Evolutionary conservation across 2,888 invertebrate species (phyloP), one percentile per base, ranked within the genome.

Genomic region (Noctua janthina): DNA sequence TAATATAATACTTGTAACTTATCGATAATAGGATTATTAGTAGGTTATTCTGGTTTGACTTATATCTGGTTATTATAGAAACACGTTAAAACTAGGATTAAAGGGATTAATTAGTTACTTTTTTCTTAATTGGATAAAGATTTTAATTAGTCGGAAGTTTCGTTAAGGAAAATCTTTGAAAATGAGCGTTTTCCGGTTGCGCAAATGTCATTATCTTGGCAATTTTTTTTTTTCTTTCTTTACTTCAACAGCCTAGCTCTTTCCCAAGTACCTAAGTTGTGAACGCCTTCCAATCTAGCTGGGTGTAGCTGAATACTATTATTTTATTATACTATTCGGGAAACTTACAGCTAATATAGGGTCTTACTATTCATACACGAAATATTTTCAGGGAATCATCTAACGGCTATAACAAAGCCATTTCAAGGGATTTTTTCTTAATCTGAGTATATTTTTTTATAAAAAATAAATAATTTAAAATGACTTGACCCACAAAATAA

Each of bases 121-220:
- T 43, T 71, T 51, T 64, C 51, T 66, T 77, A 66, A 70, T 78
- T 23, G 23, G 51, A 8, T 15, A 43, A 23, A 51, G 49, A 10
- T 23, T 59, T 54, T 64, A 76, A 70, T 70, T 39, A 66, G 10
- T 35, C n/a, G 0, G 39, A 43, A 46, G 13, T 39, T 56, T 59
- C 8, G 10, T 20, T 29, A 17, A n/a, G 17, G 43, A 78, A 64
- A 76, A 62, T 69, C 15, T 74, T 69, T 4, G 17, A 70, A 35
- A n/a, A 17, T 54, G 8, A 13, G 5, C 39, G 13, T 75, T n/a
- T 74, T 69, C 51, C 39, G 13, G 51, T 51, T 39, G n/a, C 10
- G 23, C 13, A n/a, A 39, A 20, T n/a, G 13, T n/a, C n/a, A 56
- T 56, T 56, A 54, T 23, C 15, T 0, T 5, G 15, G 15, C 49